These are phyloP conservation scores for Spea hammondii DNA, from an alignment of 2,797 vertebrate genomes.

Conservation along the genomic window DNA sequence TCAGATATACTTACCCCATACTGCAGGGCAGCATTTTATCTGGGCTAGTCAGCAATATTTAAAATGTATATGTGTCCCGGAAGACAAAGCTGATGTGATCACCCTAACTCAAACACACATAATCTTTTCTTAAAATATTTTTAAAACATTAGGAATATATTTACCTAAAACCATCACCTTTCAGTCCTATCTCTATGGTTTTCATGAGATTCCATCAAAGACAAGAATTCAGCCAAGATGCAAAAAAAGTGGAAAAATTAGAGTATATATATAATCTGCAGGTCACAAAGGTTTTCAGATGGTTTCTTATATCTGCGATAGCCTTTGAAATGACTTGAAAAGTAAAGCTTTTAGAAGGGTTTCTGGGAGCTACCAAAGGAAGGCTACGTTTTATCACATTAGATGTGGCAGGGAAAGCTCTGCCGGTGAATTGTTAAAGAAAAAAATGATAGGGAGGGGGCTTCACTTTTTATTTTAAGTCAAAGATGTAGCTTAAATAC, in stretches of 20 bases:
- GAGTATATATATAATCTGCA: constrained; percentile 18
- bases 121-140: constrained; percentile 1
- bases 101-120: neutral
- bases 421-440: constrained; percentile 36
- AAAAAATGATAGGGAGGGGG: neutral
- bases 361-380: constrained; percentile 33
- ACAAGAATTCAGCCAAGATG: constrained; percentile 31
- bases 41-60: no score
- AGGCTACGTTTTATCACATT: constrained; percentile 32
- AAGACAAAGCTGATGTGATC: no score
- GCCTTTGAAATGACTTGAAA: constrained; percentile 40
- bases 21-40: no score
- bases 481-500: constrained; percentile 6
- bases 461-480: neutral
- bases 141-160: constrained; percentile 9
- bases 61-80: no score
- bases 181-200: constrained; percentile 32
- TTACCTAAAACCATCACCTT: constrained; percentile 2
- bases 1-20: no score
- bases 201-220: constrained; percentile 37
- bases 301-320: constrained; percentile 16
- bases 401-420: neutral
- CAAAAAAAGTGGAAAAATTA: constrained; percentile 11
- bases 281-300: constrained; percentile 35
- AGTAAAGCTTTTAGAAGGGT: constrained; percentile 26